Evolutionary conservation across 2,888 invertebrate genomes (phyloP), one percentile per base, ranked within the genome.

Genomic region (Tubiluchus corallicola): DNA sequence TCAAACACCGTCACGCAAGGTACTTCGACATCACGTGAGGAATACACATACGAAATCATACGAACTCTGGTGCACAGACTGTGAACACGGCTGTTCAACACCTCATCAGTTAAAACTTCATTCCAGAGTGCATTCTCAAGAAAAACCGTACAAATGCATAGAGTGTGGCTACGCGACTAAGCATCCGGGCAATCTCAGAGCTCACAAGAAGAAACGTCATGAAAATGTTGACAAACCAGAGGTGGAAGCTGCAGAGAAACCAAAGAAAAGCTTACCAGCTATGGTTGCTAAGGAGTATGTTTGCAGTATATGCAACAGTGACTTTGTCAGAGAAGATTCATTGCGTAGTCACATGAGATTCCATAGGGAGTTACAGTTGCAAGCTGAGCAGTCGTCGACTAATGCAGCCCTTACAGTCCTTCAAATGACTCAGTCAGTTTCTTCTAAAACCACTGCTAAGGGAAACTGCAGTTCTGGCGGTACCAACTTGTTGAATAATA

Each of bases 301-400:
- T 29, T 67, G 67, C 51, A 50, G 53, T 2, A 45, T 52, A 3
- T 67, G 67, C 49, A 51, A 54, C 3, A 59, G 58, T 9, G 52
- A 62, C 0, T 67, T 67, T 54, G 66, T 65, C 1, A 51, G 65
- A 20, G 61, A 64, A 50, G 64, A 66, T 45, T 66, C 66, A 0
- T 53, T 65, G 40, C 53, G 60, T n/a, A 61, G 64, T 50, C 67
- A 68, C 51, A 45, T 63, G 43, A 55, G 60, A 20, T 62, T 63
- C 40, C 68, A 68, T 50, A 46, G 47, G 21, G 54, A 57, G 17
- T 42, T 50, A 37, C 46, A 21, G 47, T 42, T 47, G 21, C 42
- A 53, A 49, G 29, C 29, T n/a, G 29, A 29, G 29, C 9, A 9
- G n/a, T 9, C 29, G n/a, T 9, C 29, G 29, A n/a, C 29, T 9